Percentiles rank a stretch among this genome's conserved stretches.
phyloP scores from a whole-genome alignment of 2,797 vertebrate genomes.

The Ataeniobius toweri region DNA sequence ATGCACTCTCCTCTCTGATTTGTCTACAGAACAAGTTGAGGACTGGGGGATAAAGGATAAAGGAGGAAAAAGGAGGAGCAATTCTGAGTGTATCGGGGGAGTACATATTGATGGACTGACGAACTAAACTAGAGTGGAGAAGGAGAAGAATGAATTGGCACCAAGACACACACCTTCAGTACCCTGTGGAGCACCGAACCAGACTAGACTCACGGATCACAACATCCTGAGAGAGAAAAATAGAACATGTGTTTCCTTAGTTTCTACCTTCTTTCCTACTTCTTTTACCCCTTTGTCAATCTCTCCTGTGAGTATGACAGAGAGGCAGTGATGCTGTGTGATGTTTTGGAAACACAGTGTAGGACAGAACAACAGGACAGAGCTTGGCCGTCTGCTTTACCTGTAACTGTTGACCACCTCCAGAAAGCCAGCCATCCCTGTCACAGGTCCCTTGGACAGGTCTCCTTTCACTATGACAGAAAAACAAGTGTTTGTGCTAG shows the following conservation, averaged over 20 bases:
- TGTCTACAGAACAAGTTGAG: slow-evolving; percentile 78
- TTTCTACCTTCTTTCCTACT: slow-evolving; percentile 20
- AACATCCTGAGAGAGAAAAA: slow-evolving; percentile 43
- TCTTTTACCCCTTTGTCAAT: slow-evolving; percentile 29
- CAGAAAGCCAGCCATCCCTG: slow-evolving; percentile 14
- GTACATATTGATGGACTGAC: slow-evolving; percentile 59
- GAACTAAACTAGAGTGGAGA: slow-evolving; percentile 33
- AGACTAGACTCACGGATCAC: slow-evolving; percentile 53
- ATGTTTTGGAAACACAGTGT: slow-evolving; percentile 19
- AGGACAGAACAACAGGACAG: background rate
- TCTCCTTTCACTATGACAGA: slow-evolving; percentile 4
- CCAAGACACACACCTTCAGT: slow-evolving; percentile 50
- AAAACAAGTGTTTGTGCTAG: slow-evolving; percentile 46
- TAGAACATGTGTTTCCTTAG: slow-evolving; percentile 24
- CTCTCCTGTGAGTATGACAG: slow-evolving; percentile 35
- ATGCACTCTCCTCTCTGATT: slow-evolving; percentile 34
- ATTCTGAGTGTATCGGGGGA: slow-evolving; percentile 63
- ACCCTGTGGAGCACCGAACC: slow-evolving; percentile 47
- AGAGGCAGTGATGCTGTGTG: slow-evolving; percentile 11
- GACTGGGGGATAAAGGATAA: slow-evolving; percentile 71
- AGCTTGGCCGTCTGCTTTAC: slow-evolving; percentile 14
- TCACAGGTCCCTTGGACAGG: slow-evolving; percentile 19
- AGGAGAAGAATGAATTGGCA: slow-evolving; percentile 64
- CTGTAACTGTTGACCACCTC: slow-evolving; percentile 18
- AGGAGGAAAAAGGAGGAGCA: slow-evolving; percentile 27